Conservation (phyloP, 2,113 vertebrate genomes). For the Otus sunia region DNA sequence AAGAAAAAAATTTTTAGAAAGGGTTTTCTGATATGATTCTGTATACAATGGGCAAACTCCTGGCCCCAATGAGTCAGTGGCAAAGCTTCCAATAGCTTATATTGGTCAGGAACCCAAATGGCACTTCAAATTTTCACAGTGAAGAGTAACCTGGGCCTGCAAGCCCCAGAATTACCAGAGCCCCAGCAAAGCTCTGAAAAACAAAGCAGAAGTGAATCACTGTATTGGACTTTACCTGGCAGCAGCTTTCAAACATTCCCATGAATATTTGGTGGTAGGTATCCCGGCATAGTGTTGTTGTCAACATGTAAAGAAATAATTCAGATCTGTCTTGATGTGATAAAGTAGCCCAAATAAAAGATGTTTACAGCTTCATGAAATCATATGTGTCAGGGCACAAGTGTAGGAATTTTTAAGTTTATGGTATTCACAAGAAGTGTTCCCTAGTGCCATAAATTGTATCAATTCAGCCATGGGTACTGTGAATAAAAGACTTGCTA, state of each 20-base stretch:
- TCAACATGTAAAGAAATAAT: neutral
- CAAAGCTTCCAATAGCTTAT: neutral
- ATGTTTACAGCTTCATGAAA: neutral
- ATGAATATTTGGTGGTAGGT: neutral
- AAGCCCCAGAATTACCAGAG: neutral
- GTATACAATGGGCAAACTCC: neutral
- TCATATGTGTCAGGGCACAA: neutral
- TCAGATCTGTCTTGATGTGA: neutral
- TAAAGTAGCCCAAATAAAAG: neutral
- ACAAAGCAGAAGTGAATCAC: neutral
- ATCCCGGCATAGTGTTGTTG: neutral
- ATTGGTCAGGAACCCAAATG: neutral
- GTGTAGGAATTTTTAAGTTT: neutral
- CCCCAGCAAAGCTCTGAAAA: neutral
- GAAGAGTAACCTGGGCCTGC: neutral
- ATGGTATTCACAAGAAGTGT: neutral
- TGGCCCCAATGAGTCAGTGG: neutral
- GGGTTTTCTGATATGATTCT: neutral
- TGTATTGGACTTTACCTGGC: neutral
- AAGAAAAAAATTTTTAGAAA: neutral
- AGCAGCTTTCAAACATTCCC: neutral
- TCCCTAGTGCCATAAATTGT: neutral
- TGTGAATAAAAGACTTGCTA: neutral
- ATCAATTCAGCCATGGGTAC: neutral
- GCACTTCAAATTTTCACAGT: neutral